phyloP scores from a whole-genome alignment of 1,140 invertebrate species.

The Lepidurus arcticus region DNA sequence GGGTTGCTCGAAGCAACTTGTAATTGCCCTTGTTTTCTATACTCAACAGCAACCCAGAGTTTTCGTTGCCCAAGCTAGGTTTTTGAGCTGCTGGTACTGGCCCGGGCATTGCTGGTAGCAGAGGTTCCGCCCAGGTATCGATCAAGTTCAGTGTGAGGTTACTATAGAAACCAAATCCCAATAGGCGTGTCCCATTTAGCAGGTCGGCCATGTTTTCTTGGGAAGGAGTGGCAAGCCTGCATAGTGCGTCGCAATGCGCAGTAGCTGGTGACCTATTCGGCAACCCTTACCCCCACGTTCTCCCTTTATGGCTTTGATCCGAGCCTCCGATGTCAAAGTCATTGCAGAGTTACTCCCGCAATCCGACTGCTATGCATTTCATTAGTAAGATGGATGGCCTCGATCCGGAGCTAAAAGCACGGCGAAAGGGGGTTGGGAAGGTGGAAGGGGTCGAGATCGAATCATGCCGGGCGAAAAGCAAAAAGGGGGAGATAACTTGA shows the following conservation, averaged over 20 bases:
- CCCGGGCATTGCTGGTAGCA: not conserved
- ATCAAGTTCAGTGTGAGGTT: not conserved
- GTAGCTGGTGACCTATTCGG: not conserved
- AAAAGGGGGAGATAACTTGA: conserved; percentile 20
- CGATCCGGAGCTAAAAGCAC: not conserved
- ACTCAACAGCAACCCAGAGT: too few relatives aligned
- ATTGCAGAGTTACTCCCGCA: not conserved
- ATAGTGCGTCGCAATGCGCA: not conserved
- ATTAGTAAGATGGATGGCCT: not conserved
- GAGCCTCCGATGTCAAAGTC: not conserved
- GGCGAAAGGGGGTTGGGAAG: not conserved
- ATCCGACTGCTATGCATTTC: not conserved
- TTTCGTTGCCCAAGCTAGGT: too few relatives aligned
- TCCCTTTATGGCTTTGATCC: not conserved
- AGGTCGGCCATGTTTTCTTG: conserved; percentile 1
- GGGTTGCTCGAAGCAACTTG: too few relatives aligned
- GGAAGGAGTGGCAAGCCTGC: not conserved
- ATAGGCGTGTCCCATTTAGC: not conserved
- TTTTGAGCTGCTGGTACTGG: too few relatives aligned
- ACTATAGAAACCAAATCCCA: not conserved
- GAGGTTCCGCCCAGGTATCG: conserved; percentile 2
- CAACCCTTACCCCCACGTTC: not conserved
- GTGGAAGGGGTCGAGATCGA: not conserved
- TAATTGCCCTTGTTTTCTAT: too few relatives aligned
- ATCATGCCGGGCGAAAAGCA: not conserved